Base-by-base conservation (phyloP, 2,113 vertebrate genomes). In the Furnarius figulus region DNA sequence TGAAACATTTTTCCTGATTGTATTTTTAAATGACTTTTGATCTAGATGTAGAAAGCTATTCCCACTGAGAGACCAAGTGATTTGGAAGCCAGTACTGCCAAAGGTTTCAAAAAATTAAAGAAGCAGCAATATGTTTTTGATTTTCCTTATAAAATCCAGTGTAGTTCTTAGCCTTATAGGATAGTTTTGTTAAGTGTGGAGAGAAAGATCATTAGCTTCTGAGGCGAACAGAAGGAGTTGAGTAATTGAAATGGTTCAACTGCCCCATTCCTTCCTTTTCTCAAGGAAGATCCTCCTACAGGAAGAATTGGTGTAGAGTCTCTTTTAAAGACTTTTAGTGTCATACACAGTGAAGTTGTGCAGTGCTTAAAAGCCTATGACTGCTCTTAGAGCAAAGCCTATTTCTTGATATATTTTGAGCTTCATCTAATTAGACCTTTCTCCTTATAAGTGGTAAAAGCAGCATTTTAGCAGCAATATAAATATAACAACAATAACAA, bases 11-110 rank as follows among this genome's bases (percentile, higher is more conserved):
- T 81, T 92, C 70, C 68, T 89, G 46, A 52, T 85, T 83, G 65
- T 42, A 39, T 93, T 93, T 95, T 93, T 87, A 95, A 68, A 63
- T 96, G 63, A 13, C 31, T 95, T 96, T 97, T 96, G 73, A 90
- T 95, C 77, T 91, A 76, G 95, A 91, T 90, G 31, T 56, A 81
- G 39, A 50, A 96, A 78, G 59, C 28, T 31, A n/a, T 86, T 95
- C 74, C 92, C 74, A 79, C 40, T n/a, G 66, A 58, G 44, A 78
- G 30, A 35, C 42, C 21, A 77, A 4, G 24, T 53, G 27, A 58
- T 70, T 91, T 81, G 73, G 67, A 76, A 95, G 72, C 31, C 42
- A 75, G 12, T 58, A 47, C 25, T 59, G n/a, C 31, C 47, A 11
- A 47, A 63, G 30, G 19, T 59, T 93, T 93, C 15, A 55, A 40